A percentile compares a stretch with the other conserved stretches of the same genome.
Conservation (phyloP, 35 echinoderm and acorn worm genomes). For the Ophioderma brevispina region DNA sequence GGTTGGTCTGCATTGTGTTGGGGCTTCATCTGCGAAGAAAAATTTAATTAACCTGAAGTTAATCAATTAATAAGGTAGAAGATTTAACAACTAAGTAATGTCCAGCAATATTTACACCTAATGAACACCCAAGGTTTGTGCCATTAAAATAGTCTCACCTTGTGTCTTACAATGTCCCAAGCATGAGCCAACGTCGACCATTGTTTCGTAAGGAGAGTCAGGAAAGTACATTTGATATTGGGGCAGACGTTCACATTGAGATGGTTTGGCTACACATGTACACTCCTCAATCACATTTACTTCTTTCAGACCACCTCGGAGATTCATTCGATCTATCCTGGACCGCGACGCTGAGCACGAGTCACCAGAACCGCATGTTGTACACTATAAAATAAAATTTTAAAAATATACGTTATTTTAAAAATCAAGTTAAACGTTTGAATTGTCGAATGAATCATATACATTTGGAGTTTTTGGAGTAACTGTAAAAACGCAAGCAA, state of each 20-base stretch:
- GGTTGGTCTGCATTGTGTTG: conserved; percentile 5
- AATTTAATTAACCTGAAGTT: no score
- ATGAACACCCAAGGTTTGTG: no score
- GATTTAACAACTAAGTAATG: no score
- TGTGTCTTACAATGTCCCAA: background rate
- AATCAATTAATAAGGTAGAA: no score
- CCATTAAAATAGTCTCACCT: no score
- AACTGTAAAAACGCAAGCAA: no score
- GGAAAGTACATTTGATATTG: conserved; percentile 18
- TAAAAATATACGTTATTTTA: background rate
- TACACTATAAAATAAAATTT: background rate
- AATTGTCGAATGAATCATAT: no score
- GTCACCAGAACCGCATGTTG: background rate
- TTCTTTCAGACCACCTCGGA: background rate
- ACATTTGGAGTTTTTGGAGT: no score
- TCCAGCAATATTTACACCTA: no score
- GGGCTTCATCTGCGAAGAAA: conserved; percentile 18
- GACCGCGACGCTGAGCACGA: background rate
- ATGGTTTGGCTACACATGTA: conserved; percentile 3
- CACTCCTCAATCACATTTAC: conserved; percentile 9
- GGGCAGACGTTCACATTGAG: conserved; percentile 19
- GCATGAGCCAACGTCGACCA: conserved; percentile 44
- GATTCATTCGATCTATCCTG: background rate
- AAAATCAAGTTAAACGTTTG: no score
- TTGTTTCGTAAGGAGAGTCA: conserved; percentile 39